Evolutionary conservation across 2,797 vertebrate genomes (phyloP).

Genomic region (Lepilemur ruficaudatus): DNA sequence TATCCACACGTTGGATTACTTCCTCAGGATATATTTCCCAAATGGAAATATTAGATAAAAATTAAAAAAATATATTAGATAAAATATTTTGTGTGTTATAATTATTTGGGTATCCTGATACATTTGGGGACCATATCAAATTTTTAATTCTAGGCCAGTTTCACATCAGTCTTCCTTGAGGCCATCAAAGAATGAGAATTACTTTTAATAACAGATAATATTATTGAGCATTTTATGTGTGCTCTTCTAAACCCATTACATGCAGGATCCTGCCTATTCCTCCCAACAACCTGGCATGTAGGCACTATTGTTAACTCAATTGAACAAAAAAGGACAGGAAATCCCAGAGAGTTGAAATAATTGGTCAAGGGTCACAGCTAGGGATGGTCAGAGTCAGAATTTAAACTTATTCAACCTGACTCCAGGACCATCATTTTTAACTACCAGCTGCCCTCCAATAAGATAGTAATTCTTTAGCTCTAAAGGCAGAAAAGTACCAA

Average conservation of each 20-base stretch:
- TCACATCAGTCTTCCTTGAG: background rate
- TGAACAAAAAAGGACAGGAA: background rate
- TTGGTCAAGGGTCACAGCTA: background rate
- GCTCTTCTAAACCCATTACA: background rate
- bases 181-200: background rate
- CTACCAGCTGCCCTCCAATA: background rate
- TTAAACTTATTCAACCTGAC: background rate
- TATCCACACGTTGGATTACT: background rate
- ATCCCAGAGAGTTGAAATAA: background rate
- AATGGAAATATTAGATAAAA: background rate
- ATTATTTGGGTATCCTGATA: background rate
- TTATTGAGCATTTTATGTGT: background rate
- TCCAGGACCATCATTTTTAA: background rate
- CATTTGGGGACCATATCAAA: background rate
- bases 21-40: background rate
- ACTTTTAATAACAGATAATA: background rate
- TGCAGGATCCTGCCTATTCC: background rate
- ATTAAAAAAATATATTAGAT: background rate
- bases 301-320: background rate
- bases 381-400: background rate
- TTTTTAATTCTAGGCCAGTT: background rate
- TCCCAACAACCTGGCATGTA: background rate
- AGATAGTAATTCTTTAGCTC: background rate
- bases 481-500: background rate
- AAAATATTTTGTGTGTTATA: background rate